phyloP scores from a whole-genome alignment of 2,888 invertebrate species.

The Agonopterix alstromeriana region DNA sequence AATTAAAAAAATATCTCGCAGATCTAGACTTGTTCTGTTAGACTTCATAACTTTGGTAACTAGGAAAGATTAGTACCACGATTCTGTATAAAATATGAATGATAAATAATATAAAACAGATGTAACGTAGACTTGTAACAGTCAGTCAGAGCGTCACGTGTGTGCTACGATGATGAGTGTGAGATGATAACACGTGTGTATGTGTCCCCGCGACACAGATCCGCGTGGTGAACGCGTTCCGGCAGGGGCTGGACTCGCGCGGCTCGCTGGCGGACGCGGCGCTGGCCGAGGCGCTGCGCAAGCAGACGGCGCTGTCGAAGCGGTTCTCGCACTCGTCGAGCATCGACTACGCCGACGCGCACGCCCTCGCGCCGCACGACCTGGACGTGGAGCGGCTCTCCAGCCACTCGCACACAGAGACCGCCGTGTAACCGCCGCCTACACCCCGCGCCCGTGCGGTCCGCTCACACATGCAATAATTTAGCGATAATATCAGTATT shows the following conservation, averaged over 20 bases:
- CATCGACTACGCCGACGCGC: constrained; percentile 94
- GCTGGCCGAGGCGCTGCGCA: constrained; percentile 94
- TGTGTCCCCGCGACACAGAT: constrained; percentile 82
- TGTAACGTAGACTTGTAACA: not conserved
- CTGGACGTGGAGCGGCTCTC: constrained; percentile 95
- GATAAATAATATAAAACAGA: too few relatives aligned
- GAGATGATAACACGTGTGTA: not conserved
- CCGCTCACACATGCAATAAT: constrained; percentile 32
- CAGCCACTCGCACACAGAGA: constrained; percentile 96
- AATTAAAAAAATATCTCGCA: too few relatives aligned
- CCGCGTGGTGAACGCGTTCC: constrained; percentile 99
- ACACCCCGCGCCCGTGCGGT: constrained; percentile 11
- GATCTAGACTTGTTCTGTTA: too few relatives aligned
- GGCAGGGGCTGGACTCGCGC: constrained; percentile 98
- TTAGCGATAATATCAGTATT: constrained; percentile 24
- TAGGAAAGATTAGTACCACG: too few relatives aligned
- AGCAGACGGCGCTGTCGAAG: constrained; percentile 94
- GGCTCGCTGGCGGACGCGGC: constrained; percentile 95
- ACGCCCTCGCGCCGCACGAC: constrained; percentile 92
- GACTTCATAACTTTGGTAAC: too few relatives aligned
- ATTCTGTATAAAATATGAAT: too few relatives aligned
- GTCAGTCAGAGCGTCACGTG: constrained; percentile 15
- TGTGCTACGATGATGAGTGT: not conserved
- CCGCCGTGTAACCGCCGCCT: constrained; percentile 83
- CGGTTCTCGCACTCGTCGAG: constrained; percentile 92